These are phyloP conservation scores for Dysmachus trigonus DNA, from an alignment of 2,888 invertebrate genomes.

Conservation along the genomic window DNA sequence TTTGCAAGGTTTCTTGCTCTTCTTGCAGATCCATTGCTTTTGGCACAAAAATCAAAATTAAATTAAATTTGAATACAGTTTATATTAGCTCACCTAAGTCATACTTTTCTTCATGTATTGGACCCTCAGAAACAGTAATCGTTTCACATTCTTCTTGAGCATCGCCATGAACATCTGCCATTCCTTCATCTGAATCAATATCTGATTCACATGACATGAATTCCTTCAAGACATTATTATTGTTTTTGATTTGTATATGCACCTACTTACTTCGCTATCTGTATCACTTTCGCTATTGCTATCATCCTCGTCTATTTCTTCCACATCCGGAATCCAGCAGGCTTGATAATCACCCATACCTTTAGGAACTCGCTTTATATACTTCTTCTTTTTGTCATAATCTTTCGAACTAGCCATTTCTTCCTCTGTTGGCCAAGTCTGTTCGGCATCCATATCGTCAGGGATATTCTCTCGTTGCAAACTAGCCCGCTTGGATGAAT, in stretches of 20 bases:
- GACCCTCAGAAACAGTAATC: slow-evolving; percentile 72
- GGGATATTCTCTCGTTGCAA: slow-evolving; percentile 82
- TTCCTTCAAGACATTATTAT: slow-evolving; percentile 53
- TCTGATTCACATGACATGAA: slow-evolving; percentile 62
- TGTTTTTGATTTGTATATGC: not conserved
- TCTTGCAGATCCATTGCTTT: slow-evolving; percentile 75
- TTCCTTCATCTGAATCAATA: slow-evolving; percentile 64
- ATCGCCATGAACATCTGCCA: slow-evolving; percentile 65
- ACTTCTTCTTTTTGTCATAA: slow-evolving; percentile 69
- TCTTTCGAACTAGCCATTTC: slow-evolving; percentile 78
- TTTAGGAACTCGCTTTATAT: slow-evolving; percentile 86
- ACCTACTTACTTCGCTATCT: slow-evolving; percentile 19
- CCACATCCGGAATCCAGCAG: slow-evolving; percentile 86
- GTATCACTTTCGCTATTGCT: slow-evolving; percentile 54
- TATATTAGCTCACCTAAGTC: slow-evolving; percentile 64
- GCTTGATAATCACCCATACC: slow-evolving; percentile 98
- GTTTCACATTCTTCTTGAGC: slow-evolving; percentile 76
- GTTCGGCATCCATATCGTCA: slow-evolving; percentile 94
- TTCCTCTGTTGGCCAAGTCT: slow-evolving; percentile 96
- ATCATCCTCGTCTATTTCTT: slow-evolving; percentile 66
- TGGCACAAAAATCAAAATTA: not conserved
- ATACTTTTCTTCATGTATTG: slow-evolving; percentile 75
- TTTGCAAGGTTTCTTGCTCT: slow-evolving; percentile 79
- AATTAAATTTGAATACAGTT: not conserved
- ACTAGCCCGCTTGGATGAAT: slow-evolving; percentile 76